Evolutionary conservation across 2,888 invertebrate species (phyloP), one percentile per base, ranked within the genome.

Genomic region (Catocala fraxini): DNA sequence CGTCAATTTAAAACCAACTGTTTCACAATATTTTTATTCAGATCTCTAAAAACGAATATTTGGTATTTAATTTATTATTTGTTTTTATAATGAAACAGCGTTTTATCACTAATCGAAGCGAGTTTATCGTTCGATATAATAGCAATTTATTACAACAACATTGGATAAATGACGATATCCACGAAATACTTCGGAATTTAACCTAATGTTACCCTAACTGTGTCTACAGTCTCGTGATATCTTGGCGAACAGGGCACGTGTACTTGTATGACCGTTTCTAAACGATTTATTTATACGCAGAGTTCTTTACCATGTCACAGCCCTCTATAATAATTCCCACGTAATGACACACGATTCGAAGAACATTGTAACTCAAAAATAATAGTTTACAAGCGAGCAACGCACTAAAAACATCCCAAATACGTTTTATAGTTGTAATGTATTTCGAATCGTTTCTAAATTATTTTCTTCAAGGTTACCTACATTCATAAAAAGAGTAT

Each of bases 121-220:
- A 46, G 35, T 53, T 57, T 33, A 45, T 35, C 6, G 54, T 45
- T 51, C 52, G 42, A 53, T 42, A 49, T 33, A 59, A 51, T 59
- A 59, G 15, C 53, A 45, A 51, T 56, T 11, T 65, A 60, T 33
- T 45, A 39, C 41, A 47, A 65, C 51, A 56, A 25, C 34, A 34
- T 56, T 47, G 52, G 51, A 61, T 61, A 51, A 43, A 15, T 59
- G 72, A 59, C 59, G 66, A 71, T 71, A 68, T 66, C 62, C 67
- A 65, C 63, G 63, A 77, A 78, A 77, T 81, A 83, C 74, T 80
- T 68, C 55, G 65, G 70, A 81, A 80, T 79, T 80, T 76, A 75
- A 57, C 54, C 71, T 81, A 81, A 66, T 62, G 69, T 80, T 7
- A 75, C 72, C 73, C 76, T 81, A 81, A 73, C 62, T 68, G 64